Evolutionary conservation across 2,113 vertebrate species (phyloP), one percentile per base, ranked within the genome.

Genomic region (Rhipidura dahli): DNA sequence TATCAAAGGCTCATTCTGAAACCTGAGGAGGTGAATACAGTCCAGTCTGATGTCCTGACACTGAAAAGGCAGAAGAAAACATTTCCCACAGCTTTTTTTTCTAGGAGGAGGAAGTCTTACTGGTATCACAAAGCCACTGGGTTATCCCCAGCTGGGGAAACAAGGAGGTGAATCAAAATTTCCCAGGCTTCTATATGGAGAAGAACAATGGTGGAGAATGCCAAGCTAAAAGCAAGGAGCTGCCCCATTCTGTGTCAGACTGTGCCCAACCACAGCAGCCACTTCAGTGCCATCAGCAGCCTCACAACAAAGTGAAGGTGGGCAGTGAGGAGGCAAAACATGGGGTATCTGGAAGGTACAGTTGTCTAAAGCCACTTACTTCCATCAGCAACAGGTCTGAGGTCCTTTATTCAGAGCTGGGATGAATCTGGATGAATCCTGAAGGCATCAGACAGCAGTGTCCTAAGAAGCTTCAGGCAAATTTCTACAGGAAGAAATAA

Each of bases 231-330:
- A 82, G 27, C 2, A 1, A 91, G 50, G 24, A 61, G 37, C 16
- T 56, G 76, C 4, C 5, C 64, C 15, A 1, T 33, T 26, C 40
- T 73, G 21, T 60, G 44, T 37, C 47, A 54, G 42, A 31, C 6
- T 3, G 2, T 59, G 21, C 15, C 59, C 22, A 39, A 24, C 4
- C 7, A 1, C 0, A 1, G 16, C 1, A 9, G 27, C 50, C 73
- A 31, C 31, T 54, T 39, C 39, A n/a, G 51, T 66, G 60, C 60
- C 19, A 12, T 28, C 39, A 75, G 60, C 69, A 89, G 3, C 51
- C 24, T 71, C 61, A 51, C 28, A 51, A 16, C 2, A 20, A 76
- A 82, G 51, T 0, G 2, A 8, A 6, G 30, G 16, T 79, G 81
- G 30, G 37, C 15, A 71, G 40, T 31, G 13, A 93, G 40, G 45